phyloP scores from a whole-genome alignment of 2,888 invertebrate genomes.

The Yponomeuta evonymella region DNA sequence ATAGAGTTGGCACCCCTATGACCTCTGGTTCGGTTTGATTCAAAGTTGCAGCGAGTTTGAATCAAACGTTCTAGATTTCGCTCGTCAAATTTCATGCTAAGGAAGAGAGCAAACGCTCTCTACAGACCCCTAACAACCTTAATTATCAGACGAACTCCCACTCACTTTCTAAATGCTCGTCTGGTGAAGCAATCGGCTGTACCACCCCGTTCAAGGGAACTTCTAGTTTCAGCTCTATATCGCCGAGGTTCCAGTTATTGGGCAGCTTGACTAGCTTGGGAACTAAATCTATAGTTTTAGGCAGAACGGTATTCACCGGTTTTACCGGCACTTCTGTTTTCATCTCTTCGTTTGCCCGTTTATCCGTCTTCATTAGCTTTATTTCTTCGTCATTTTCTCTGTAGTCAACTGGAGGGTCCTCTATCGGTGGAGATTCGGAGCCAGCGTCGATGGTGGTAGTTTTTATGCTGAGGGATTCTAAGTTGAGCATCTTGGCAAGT shows the following conservation, averaged over 20 bases:
- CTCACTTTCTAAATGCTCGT: conserved; percentile 58
- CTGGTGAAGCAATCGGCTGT: conserved; percentile 48
- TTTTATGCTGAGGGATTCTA: conserved; percentile 69
- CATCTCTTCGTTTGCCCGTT: neutral
- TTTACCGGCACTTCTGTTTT: conserved; percentile 21
- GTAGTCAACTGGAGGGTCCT: conserved; percentile 15
- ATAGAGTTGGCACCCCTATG: too few species aligned
- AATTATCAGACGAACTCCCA: conserved; percentile 62
- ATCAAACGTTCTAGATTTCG: too few species aligned
- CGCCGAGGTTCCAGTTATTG: conserved; percentile 76
- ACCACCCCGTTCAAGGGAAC: conserved; percentile 42
- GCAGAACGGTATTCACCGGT: conserved; percentile 14
- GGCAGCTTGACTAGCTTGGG: conserved; percentile 73
- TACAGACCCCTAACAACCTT: neutral
- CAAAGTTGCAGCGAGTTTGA: too few species aligned
- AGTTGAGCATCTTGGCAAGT: conserved; percentile 79
- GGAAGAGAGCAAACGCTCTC: too few species aligned
- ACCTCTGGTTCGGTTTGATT: too few species aligned
- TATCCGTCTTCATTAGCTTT: conserved; percentile 12
- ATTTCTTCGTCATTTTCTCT: neutral
- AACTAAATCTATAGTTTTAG: conserved; percentile 41
- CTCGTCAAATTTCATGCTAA: too few species aligned
- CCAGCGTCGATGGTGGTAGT: neutral
- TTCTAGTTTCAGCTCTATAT: conserved; percentile 60
- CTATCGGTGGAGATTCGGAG: neutral